Conservation (phyloP, 2,113 vertebrate genomes). For the Thermophis baileyi region DNA sequence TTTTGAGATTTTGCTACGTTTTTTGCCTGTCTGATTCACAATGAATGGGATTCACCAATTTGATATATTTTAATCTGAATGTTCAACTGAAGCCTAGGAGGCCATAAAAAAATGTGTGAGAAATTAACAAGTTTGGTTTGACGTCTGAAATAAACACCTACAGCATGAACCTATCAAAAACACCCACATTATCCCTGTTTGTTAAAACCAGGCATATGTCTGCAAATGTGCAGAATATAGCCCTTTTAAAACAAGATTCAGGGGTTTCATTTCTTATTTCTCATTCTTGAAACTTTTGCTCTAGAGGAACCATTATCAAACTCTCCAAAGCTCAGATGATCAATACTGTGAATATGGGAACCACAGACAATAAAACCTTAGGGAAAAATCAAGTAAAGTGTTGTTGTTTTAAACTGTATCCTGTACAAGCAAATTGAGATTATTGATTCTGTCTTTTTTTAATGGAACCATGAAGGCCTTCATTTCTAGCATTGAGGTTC, state of each 20-base stretch:
- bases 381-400: not conserved
- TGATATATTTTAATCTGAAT: not conserved
- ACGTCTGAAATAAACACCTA: not conserved
- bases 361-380: not conserved
- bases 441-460: not conserved
- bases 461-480: not conserved
- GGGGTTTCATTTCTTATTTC: not conserved
- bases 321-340: not conserved
- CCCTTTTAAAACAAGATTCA: not conserved
- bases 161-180: too few species aligned
- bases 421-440: not conserved
- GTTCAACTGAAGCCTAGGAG: not conserved
- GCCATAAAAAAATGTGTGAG: not conserved
- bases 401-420: not conserved
- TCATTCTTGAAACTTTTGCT: not conserved
- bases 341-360: not conserved
- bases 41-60: not conserved
- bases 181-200: not conserved
- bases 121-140: not conserved
- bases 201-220: not conserved
- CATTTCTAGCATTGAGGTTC: not conserved
- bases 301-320: not conserved
- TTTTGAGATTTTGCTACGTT: not conserved
- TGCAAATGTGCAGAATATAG: not conserved
- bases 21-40: not conserved